Evolutionary conservation across 1,140 invertebrate genomes (phyloP).

Genomic region (Hesperophylax magnus): DNA sequence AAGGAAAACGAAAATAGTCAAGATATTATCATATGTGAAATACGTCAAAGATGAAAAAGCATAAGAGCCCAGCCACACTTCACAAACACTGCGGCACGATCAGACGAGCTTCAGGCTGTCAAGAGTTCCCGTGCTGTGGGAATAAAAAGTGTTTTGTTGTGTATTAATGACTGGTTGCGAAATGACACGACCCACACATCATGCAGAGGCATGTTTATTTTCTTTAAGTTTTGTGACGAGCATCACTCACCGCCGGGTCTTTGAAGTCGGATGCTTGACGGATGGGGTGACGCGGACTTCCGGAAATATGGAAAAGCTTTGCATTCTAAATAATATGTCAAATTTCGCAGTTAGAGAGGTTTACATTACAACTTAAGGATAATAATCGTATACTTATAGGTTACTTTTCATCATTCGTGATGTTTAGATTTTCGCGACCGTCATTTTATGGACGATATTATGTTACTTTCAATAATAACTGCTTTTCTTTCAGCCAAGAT

Average conservation of each 20-base stretch:
- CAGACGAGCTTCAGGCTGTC: not conserved
- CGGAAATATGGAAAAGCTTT: too few species aligned
- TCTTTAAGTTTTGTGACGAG: constrained; percentile 44
- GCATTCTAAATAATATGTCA: too few species aligned
- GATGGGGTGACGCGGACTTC: constrained; percentile 19
- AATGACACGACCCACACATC: constrained; percentile 48
- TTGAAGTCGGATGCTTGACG: constrained; percentile 41
- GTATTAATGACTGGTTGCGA: constrained; percentile 45
- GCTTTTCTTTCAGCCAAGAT: too few species aligned
- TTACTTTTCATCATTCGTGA: too few species aligned
- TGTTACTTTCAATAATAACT: too few species aligned
- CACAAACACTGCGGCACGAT: constrained; percentile 1
- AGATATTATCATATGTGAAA: constrained; percentile 26
- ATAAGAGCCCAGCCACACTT: constrained; percentile 27
- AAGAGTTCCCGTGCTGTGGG: not conserved
- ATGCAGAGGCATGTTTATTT: constrained; percentile 42
- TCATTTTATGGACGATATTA: too few species aligned
- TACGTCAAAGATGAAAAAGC: constrained; percentile 32
- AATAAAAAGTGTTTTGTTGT: constrained; percentile 43
- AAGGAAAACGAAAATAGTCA: constrained; percentile 23
- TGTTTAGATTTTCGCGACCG: too few species aligned
- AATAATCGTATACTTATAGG: too few species aligned
- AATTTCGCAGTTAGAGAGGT: too few species aligned
- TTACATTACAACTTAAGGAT: too few species aligned
- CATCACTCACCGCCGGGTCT: constrained; percentile 42